phyloP scores from a whole-genome alignment of 2,113 vertebrate genomes.

The Pyxicephalus adspersus region DNA sequence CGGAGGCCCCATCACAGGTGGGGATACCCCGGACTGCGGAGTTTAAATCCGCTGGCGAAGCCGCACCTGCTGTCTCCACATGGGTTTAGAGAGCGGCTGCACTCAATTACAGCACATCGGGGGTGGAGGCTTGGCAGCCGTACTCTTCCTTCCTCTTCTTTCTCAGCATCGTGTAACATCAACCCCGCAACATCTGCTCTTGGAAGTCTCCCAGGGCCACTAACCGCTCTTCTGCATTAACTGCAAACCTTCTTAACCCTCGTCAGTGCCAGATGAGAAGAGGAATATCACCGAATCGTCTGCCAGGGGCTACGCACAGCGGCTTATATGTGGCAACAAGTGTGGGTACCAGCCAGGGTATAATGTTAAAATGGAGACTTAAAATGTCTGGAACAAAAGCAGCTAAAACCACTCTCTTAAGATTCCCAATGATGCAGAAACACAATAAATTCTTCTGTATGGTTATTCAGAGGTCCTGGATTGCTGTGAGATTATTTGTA shows the following conservation, averaged over 20 bases:
- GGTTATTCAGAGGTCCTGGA: too few species aligned
- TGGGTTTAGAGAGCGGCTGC: conserved; percentile 54
- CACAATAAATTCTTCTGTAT: too few species aligned
- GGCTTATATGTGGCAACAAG: neutral
- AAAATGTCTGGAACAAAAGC: too few species aligned
- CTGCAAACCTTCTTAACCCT: conserved; percentile 27
- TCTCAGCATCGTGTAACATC: conserved; percentile 53
- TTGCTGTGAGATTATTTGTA: too few species aligned
- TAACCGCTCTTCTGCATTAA: conserved; percentile 47
- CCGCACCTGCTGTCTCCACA: conserved; percentile 64
- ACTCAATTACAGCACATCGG: conserved; percentile 63
- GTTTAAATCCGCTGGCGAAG: conserved; percentile 57
- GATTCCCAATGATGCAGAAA: too few species aligned
- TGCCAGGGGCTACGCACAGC: neutral
- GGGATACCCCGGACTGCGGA: conserved; percentile 19
- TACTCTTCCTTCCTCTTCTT: conserved; percentile 49
- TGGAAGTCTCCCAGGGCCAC: conserved; percentile 63
- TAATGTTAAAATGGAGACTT: too few species aligned
- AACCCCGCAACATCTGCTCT: conserved; percentile 51
- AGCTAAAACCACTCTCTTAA: too few species aligned
- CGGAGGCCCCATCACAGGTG: conserved; percentile 5
- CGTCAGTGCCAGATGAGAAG: neutral
- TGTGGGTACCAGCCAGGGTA: neutral
- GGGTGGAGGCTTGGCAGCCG: conserved; percentile 57
- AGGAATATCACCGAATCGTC: neutral